Evolutionary conservation across 2,113 vertebrate genomes (phyloP).

Genomic region (Amphiprion ocellaris): DNA sequence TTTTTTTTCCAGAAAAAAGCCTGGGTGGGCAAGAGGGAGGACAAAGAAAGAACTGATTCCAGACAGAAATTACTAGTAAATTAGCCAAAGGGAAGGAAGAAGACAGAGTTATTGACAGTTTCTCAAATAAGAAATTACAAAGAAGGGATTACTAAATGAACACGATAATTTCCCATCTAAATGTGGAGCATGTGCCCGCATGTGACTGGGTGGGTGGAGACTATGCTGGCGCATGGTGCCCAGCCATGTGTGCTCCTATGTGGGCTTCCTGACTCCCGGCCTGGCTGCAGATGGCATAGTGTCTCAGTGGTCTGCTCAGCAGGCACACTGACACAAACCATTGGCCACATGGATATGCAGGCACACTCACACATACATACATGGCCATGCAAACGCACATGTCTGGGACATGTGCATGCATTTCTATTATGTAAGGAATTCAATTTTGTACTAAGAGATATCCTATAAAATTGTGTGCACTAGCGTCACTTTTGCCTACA

Average conservation of each 20-base stretch:
- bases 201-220: slow-evolving; percentile 50
- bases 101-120: not conserved
- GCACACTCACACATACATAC: slow-evolving; percentile 45
- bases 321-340: slow-evolving; percentile 69
- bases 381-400: slow-evolving; percentile 11
- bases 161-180: not conserved
- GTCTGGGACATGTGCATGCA: not conserved
- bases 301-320: slow-evolving; percentile 76
- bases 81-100: not conserved
- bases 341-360: slow-evolving; percentile 61
- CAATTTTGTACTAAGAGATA: not conserved
- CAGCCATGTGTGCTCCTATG: slow-evolving; percentile 81
- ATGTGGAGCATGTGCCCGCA: slow-evolving; percentile 21
- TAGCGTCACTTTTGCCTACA: slow-evolving; percentile 18
- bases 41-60: slow-evolving; percentile 13
- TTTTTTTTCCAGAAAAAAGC: slow-evolving; percentile 4
- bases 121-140: not conserved
- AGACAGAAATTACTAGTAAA: slow-evolving; percentile 1
- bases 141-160: not conserved
- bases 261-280: slow-evolving; percentile 86
- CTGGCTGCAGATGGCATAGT: slow-evolving; percentile 82
- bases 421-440: not conserved
- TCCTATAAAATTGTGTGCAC: not conserved
- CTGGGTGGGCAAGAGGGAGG: not conserved
- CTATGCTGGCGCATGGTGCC: slow-evolving; percentile 64